Conservation (phyloP, 2,888 invertebrate genomes). For the Platycheirus rosarum region DNA sequence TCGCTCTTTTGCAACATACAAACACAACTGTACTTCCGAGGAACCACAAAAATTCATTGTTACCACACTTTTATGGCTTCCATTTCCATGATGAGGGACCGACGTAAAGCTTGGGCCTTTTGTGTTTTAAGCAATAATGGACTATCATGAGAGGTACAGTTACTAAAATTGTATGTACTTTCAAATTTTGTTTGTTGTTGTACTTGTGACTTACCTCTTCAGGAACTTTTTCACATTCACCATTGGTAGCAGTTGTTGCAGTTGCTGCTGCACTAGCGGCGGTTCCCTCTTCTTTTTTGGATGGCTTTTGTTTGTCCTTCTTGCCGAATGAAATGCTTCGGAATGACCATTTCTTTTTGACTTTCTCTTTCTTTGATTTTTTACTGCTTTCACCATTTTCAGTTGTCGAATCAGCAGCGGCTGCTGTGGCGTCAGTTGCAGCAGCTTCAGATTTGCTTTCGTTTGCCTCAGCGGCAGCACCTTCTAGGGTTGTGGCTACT, state of each 20-base stretch:
- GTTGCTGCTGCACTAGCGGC: slow-evolving; percentile 75
- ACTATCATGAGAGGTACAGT: slow-evolving; percentile 10
- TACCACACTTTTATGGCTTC: slow-evolving; percentile 59
- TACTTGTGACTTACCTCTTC: slow-evolving; percentile 85
- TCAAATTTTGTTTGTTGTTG: not conserved
- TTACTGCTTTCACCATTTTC: slow-evolving; percentile 82
- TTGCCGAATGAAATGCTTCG: slow-evolving; percentile 93
- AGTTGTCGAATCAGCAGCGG: slow-evolving; percentile 83
- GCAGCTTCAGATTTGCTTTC: slow-evolving; percentile 83
- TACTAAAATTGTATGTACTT: slow-evolving; percentile 13
- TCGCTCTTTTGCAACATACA: not conserved
- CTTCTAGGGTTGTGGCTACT: slow-evolving; percentile 79
- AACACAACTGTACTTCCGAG: slow-evolving; percentile 66
- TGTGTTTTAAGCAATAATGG: slow-evolving; percentile 36
- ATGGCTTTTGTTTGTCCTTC: slow-evolving; percentile 93
- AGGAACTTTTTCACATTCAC: slow-evolving; percentile 86
- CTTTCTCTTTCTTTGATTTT: slow-evolving; percentile 87
- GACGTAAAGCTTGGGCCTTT: not conserved
- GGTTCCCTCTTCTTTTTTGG: slow-evolving; percentile 85
- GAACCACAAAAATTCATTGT: slow-evolving; percentile 60
- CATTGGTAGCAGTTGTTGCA: slow-evolving; percentile 80
- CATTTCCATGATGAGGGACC: not conserved
- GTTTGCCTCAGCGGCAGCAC: slow-evolving; percentile 83
- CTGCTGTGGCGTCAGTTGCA: slow-evolving; percentile 48
- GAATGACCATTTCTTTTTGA: slow-evolving; percentile 95